Conservation (phyloP, 2,888 invertebrate genomes). For the Oconnorella tubifera region DNA sequence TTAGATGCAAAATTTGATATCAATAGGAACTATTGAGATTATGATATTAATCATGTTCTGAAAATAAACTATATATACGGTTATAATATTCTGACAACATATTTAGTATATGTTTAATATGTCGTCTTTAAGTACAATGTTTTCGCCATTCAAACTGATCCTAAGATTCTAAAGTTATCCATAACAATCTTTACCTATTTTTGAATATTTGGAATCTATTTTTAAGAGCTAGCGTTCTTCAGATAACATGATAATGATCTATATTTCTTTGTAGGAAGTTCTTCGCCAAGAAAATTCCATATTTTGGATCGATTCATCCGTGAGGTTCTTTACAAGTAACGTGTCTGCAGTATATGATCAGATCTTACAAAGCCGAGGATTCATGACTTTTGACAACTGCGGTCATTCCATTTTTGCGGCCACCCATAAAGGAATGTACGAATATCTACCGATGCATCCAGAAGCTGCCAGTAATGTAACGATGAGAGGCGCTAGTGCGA, state of each 20-base stretch:
- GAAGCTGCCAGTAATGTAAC: constrained; percentile 39
- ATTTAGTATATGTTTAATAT: too few species aligned
- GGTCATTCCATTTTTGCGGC: constrained; percentile 40
- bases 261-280: constrained; percentile 18
- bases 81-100: too few species aligned
- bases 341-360: constrained; percentile 6
- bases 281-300: constrained; percentile 22
- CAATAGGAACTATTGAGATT: too few species aligned
- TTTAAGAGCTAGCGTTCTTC: background rate
- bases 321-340: constrained; percentile 22
- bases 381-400: constrained; percentile 16
- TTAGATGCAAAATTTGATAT: too few species aligned
- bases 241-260: background rate
- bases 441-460: constrained; percentile 45
- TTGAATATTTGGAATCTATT: too few species aligned
- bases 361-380: constrained; percentile 11
- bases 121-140: too few species aligned
- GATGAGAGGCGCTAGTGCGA: constrained; percentile 40
- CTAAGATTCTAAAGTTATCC: too few species aligned
- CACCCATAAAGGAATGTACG: constrained; percentile 48
- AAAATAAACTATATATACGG: too few species aligned
- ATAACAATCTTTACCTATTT: too few species aligned
- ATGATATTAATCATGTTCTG: too few species aligned
- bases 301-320: constrained; percentile 31
- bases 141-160: too few species aligned